Conservation (phyloP, 2,888 invertebrate genomes). For the Ochropacha duplaris region DNA sequence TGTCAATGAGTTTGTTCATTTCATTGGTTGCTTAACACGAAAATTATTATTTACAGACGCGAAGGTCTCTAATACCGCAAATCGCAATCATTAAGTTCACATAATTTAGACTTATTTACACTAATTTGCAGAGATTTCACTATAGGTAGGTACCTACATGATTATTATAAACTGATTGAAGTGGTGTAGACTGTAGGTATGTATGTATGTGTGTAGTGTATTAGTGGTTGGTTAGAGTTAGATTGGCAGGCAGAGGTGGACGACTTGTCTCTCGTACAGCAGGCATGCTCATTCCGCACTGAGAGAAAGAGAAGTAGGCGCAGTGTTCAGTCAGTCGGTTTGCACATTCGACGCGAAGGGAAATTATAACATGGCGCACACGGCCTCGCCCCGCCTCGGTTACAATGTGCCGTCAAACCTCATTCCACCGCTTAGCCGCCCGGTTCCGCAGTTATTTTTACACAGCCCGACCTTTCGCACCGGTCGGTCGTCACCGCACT, state of each 20-base stretch:
- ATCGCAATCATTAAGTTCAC: background rate
- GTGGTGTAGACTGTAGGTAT: conserved; percentile 3
- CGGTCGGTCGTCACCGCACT: conserved; percentile 81
- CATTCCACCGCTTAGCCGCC: conserved; percentile 81
- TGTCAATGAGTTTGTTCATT: background rate
- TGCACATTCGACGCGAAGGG: conserved; percentile 80
- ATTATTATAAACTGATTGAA: background rate
- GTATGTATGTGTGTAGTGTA: conserved; percentile 9
- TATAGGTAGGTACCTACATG: background rate
- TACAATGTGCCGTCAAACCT: conserved; percentile 82
- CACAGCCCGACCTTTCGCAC: conserved; percentile 82
- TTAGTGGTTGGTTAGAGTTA: conserved; percentile 5
- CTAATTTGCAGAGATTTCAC: background rate
- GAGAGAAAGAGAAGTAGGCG: conserved; percentile 75
- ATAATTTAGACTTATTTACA: background rate
- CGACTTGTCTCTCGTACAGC: conserved; percentile 48
- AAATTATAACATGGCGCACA: conserved; percentile 82
- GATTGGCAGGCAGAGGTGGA: conserved; percentile 16
- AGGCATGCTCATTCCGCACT: conserved; percentile 56
- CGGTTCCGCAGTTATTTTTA: conserved; percentile 83
- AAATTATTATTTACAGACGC: background rate
- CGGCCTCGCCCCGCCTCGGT: conserved; percentile 80
- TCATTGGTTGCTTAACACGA: too few relatives aligned
- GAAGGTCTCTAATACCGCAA: background rate
- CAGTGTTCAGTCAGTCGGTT: conserved; percentile 71